phyloP scores from a whole-genome alignment of 2,113 vertebrate genomes.

The Cyrtonyx montezumae region DNA sequence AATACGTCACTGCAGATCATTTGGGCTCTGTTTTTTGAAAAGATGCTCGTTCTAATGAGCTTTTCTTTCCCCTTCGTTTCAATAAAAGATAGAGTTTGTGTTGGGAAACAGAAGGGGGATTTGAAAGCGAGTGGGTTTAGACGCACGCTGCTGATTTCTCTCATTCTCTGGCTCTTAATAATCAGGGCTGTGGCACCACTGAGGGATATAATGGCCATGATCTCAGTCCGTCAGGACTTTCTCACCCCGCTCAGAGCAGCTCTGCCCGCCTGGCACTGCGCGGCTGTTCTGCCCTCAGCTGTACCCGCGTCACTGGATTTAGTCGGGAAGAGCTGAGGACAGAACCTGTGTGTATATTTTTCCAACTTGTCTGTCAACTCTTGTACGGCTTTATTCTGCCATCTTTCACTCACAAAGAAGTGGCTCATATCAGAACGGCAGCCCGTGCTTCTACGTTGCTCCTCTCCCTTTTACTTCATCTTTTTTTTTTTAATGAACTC shows the following conservation, averaged over 20 bases:
- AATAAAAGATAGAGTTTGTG: constrained; percentile 52
- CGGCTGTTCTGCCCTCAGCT: neutral
- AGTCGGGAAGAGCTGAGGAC: constrained; percentile 13
- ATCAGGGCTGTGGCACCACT: constrained; percentile 66
- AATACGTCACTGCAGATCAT: constrained; percentile 48
- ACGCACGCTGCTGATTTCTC: constrained; percentile 11
- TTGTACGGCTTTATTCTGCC: neutral
- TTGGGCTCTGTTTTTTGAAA: constrained; percentile 47
- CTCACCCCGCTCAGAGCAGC: constrained; percentile 60
- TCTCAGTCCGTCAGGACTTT: constrained; percentile 72
- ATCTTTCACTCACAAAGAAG: neutral
- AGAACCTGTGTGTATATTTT: constrained; percentile 45
- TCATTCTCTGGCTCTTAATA: constrained; percentile 59
- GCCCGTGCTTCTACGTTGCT: neutral
- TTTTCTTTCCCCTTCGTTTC: constrained; percentile 51
- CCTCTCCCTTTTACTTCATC: neutral
- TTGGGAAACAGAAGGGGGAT: constrained; percentile 51
- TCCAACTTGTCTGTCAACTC: constrained; percentile 22
- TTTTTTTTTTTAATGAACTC: neutral
- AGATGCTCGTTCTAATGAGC: constrained; percentile 42
- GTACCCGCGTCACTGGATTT: constrained; percentile 51
- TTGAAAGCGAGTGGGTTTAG: constrained; percentile 43
- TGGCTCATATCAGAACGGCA: neutral
- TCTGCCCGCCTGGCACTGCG: constrained; percentile 67
- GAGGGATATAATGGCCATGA: constrained; percentile 66